phyloP scores from a whole-genome alignment of 2,797 vertebrate species.

The Argya squamiceps region DNA sequence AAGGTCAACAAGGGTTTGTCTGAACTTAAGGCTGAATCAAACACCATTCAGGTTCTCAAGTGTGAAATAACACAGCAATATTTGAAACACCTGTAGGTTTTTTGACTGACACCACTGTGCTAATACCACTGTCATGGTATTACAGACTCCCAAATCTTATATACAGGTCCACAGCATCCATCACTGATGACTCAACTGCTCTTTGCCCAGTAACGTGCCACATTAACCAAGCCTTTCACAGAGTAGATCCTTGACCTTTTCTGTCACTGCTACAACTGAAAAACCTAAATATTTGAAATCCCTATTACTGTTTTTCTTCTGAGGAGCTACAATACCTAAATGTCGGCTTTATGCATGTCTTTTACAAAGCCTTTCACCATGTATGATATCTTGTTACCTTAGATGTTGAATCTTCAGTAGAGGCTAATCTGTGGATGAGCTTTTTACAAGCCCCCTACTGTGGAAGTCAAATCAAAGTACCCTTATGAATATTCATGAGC shows the following conservation, averaged over 20 bases:
- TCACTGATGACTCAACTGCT: not conserved
- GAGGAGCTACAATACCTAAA: conserved; percentile 26
- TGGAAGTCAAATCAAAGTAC: conserved; percentile 73
- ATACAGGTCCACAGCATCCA: not conserved
- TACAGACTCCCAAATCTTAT: not conserved
- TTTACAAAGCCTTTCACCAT: conserved; percentile 17
- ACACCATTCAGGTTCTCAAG: not conserved
- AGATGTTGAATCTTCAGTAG: conserved; percentile 64
- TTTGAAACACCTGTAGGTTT: not conserved
- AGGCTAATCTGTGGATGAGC: conserved; percentile 66
- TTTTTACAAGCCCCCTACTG: conserved; percentile 70
- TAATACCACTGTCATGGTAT: not conserved
- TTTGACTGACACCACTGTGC: not conserved
- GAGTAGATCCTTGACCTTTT: conserved; percentile 7
- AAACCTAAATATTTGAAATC: not conserved
- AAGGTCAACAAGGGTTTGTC: conserved; percentile 32
- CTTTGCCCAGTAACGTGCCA: not conserved
- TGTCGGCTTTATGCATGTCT: not conserved
- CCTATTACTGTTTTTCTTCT: not conserved
- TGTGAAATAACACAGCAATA: not conserved
- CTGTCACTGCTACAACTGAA: conserved; percentile 10
- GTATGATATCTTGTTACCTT: conserved; percentile 47
- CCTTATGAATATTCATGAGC: conserved; percentile 78
- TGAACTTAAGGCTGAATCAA: not conserved
- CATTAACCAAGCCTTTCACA: not conserved